Evolutionary conservation across 2,888 invertebrate genomes (phyloP).

Genomic region (Macrosoma leucophasiata): DNA sequence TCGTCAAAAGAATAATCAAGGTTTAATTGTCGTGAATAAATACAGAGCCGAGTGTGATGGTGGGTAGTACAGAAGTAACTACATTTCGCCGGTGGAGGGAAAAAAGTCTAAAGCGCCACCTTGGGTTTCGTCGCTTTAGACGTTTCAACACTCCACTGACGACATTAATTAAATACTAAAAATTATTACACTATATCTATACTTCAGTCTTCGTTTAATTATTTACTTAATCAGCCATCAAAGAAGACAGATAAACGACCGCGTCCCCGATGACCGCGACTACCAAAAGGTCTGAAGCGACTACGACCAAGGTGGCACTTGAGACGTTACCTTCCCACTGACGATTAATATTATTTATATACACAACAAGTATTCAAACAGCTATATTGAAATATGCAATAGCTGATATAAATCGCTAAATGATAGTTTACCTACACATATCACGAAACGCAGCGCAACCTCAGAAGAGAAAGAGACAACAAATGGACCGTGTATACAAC

Average conservation of each 20-base stretch:
- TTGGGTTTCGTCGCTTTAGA: conserved; percentile 14
- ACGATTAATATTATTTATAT: conserved; percentile 14
- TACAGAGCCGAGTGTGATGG: conserved; percentile 12
- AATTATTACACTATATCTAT: conserved; percentile 70
- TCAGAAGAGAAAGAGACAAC: no score
- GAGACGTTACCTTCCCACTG: conserved; percentile 20
- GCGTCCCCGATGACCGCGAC: conserved; percentile 14
- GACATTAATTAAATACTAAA: conserved; percentile 57
- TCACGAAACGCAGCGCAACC: no score
- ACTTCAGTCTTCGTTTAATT: conserved; percentile 73
- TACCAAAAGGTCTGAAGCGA: conserved; percentile 19
- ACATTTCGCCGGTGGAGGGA: conserved; percentile 4
- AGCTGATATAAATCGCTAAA: no score
- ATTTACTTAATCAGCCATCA: conserved; percentile 62
- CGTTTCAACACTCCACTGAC: conserved; percentile 38
- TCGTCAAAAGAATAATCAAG: no score
- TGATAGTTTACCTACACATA: no score
- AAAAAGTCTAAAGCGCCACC: conserved; percentile 8
- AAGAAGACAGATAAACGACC: no score
- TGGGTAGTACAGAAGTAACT: conserved; percentile 29
- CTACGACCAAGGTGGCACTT: conserved; percentile 20
- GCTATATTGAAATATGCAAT: no score
- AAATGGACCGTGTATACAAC: no score
- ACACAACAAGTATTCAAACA: conserved; percentile 10
- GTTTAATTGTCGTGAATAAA: conserved; percentile 11